phyloP scores from a whole-genome alignment of 1,140 invertebrate species.

The Bacillus rossius region DNA sequence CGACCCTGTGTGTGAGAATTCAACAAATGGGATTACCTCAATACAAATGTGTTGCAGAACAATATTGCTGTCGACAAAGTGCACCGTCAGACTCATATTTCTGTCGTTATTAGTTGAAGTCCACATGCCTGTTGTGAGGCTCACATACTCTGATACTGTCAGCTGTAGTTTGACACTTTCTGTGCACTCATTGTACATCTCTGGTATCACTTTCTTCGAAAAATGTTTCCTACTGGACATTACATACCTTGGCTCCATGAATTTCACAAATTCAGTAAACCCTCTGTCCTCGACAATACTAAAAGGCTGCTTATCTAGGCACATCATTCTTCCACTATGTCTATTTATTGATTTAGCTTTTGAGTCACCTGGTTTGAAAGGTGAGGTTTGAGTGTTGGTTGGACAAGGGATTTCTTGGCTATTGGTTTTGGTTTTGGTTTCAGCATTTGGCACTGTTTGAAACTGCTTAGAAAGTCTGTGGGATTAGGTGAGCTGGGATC shows the following conservation, averaged over 20 bases:
- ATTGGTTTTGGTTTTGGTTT: no score
- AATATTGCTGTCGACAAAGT: conserved; percentile 23
- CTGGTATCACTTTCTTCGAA: conserved; percentile 22
- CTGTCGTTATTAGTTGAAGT: conserved; percentile 22
- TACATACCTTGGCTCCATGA: conserved; percentile 25
- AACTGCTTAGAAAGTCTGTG: no score
- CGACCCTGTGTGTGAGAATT: conserved; percentile 13
- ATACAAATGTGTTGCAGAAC: conserved; percentile 12
- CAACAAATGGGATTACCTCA: conserved; percentile 17
- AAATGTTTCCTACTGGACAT: conserved; percentile 28
- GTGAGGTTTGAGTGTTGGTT: no score
- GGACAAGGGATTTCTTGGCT: no score
- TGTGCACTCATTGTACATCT: conserved; percentile 17
- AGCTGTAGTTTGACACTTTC: conserved; percentile 18
- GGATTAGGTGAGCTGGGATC: no score
- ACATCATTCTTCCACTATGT: conserved; percentile 24
- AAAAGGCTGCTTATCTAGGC: conserved; percentile 27
- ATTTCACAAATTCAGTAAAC: conserved; percentile 22
- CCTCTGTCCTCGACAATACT: conserved; percentile 28
- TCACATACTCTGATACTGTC: conserved; percentile 13
- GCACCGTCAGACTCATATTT: conserved; percentile 23
- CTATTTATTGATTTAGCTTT: conserved; percentile 22
- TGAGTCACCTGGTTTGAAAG: conserved; percentile 12
- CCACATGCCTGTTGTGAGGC: conserved; percentile 27
- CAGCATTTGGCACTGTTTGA: no score